A percentile compares a stretch with the other conserved stretches of the same genome.
Evolutionary conservation across 1,140 invertebrate species (phyloP).

Genomic region (Macrobrachium rosenbergii): DNA sequence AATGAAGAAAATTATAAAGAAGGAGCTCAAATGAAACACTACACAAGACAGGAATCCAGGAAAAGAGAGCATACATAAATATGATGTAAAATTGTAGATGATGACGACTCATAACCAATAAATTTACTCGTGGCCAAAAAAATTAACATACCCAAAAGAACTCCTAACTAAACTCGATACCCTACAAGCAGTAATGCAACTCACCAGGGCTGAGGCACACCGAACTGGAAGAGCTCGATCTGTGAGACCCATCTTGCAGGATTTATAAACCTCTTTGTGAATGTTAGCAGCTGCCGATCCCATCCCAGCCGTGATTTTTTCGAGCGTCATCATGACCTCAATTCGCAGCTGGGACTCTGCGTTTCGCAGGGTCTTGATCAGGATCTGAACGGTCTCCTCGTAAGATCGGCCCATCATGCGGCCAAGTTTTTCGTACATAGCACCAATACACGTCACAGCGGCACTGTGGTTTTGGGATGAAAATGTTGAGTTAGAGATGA

Average conservation of each 20-base stretch:
- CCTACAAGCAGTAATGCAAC: slow-evolving; percentile 34
- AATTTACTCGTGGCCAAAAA: too few species aligned
- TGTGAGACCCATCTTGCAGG: slow-evolving; percentile 84
- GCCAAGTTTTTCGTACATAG: slow-evolving; percentile 97
- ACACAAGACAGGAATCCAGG: background rate
- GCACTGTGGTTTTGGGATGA: slow-evolving; percentile 77
- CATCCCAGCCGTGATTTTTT: slow-evolving; percentile 82
- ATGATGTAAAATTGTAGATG: background rate
- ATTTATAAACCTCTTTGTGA: slow-evolving; percentile 94
- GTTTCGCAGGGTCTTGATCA: slow-evolving; percentile 89
- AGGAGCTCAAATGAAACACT: too few species aligned
- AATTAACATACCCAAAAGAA: too few species aligned
- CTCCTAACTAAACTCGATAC: too few species aligned
- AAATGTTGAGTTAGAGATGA: too few species aligned
- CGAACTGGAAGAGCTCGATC: slow-evolving; percentile 93
- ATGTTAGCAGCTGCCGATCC: slow-evolving; percentile 87
- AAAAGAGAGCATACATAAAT: background rate
- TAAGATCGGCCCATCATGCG: slow-evolving; percentile 98
- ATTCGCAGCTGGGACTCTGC: slow-evolving; percentile 96
- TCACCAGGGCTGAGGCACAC: slow-evolving; percentile 85
- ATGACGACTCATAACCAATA: too few species aligned
- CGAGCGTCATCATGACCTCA: slow-evolving; percentile 96
- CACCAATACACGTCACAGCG: slow-evolving; percentile 95
- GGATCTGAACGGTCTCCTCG: slow-evolving; percentile 95
- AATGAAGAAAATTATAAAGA: too few species aligned